These are phyloP conservation scores for western clawed frog (Xenopus tropicalis) DNA, from an alignment of 2,113 vertebrate species.

Conservation along the genomic window DNA sequence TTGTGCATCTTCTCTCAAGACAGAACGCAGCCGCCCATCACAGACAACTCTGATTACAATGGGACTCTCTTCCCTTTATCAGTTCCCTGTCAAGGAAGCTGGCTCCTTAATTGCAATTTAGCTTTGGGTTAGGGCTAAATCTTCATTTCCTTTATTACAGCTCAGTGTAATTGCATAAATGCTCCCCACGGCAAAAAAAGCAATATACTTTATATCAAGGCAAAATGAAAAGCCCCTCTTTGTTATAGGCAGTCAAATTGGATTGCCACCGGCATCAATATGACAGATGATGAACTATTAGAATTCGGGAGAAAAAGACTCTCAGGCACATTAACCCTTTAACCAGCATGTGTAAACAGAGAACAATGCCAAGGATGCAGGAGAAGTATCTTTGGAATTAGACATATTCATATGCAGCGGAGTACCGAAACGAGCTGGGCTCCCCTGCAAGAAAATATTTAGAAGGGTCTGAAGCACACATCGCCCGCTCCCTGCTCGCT, in stretches of 20 bases:
- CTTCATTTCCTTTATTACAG: constrained; percentile 44
- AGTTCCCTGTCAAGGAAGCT: constrained; percentile 28
- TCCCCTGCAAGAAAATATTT: too few relatives aligned
- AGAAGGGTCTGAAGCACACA: too few relatives aligned
- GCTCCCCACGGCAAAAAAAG: constrained; percentile 43
- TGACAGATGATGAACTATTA: constrained; percentile 25
- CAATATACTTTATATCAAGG: constrained; percentile 45
- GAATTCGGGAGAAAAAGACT: constrained; percentile 6
- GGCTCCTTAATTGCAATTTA: constrained; percentile 40
- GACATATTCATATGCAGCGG: too few relatives aligned
- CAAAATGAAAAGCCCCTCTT: constrained; percentile 43
- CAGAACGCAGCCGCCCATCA: not conserved
- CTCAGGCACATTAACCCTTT: constrained; percentile 6
- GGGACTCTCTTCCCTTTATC: not conserved
- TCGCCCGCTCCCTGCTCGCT: too few relatives aligned
- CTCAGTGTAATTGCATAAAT: constrained; percentile 43
- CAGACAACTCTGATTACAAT: not conserved
- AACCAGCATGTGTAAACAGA: too few relatives aligned
- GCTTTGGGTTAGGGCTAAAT: constrained; percentile 39
- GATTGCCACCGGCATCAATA: constrained; percentile 30
- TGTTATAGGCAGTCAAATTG: constrained; percentile 38
- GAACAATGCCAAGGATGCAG: too few relatives aligned
- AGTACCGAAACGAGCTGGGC: too few relatives aligned
- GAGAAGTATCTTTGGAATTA: too few relatives aligned
- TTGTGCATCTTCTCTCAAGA: not conserved